Evolutionary conservation across 2,113 vertebrate species (phyloP).

Genomic region (Cathartes aura): DNA sequence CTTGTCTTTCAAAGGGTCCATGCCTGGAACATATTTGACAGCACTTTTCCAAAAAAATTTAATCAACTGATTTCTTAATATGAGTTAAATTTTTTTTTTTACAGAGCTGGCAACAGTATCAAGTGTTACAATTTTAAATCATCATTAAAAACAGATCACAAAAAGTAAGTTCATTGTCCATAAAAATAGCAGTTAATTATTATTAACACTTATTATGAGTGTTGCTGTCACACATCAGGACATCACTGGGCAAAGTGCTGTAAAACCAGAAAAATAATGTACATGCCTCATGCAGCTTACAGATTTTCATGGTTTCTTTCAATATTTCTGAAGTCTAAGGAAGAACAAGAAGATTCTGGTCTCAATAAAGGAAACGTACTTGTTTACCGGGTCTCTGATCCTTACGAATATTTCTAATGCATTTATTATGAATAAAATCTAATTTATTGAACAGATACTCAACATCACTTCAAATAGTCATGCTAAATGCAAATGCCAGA

Average conservation of each 20-base stretch:
- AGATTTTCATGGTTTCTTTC: background rate
- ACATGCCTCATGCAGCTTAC: background rate
- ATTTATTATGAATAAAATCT: background rate
- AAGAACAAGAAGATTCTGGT: background rate
- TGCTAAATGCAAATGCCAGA: background rate
- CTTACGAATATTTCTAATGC: background rate
- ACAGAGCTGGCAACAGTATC: background rate
- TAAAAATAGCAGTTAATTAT: conserved; percentile 18
- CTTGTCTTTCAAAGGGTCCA: conserved; percentile 37
- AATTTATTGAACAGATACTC: background rate
- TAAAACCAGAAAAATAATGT: background rate
- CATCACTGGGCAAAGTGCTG: background rate
- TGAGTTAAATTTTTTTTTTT: background rate
- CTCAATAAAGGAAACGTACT: background rate
- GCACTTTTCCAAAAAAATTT: background rate
- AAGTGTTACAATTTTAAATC: background rate
- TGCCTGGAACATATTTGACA: conserved; percentile 31
- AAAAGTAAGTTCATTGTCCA: background rate
- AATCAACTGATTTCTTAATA: conserved; percentile 31
- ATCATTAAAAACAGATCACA: background rate
- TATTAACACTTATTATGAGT: background rate
- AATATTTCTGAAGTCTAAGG: background rate
- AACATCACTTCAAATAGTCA: background rate
- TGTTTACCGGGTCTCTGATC: background rate
- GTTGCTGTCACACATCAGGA: background rate